Percentiles rank a stretch among this genome's conserved stretches.
phyloP scores from a whole-genome alignment of 2,797 vertebrate genomes.

The Yasuhikotakia modesta region DNA sequence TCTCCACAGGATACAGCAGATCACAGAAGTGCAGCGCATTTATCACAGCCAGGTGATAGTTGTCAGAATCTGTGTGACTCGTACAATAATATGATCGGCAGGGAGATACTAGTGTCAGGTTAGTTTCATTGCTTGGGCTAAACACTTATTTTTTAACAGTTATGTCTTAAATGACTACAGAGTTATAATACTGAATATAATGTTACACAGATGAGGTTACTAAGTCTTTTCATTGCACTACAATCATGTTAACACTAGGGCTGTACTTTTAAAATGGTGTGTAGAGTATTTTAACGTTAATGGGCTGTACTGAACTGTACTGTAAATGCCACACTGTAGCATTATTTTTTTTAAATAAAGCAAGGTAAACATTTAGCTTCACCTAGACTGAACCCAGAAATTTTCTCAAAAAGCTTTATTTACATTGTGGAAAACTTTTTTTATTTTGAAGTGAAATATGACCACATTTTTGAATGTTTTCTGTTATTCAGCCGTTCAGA shows the following conservation, averaged over 20 bases:
- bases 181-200: neutral
- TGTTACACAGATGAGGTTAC: neutral
- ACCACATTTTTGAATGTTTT: too few species aligned
- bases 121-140: neutral
- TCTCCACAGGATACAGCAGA: conserved; percentile 45
- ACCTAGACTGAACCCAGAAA: too few species aligned
- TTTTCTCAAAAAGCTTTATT: neutral
- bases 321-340: too few species aligned
- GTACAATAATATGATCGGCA: conserved; percentile 28
- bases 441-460: too few species aligned
- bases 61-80: conserved; percentile 40
- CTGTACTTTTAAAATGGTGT: too few species aligned
- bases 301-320: too few species aligned
- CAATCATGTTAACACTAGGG: neutral
- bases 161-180: neutral
- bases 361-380: too few species aligned
- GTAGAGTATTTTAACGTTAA: too few species aligned
- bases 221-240: neutral
- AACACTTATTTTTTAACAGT: neutral
- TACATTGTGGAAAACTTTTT: neutral
- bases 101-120: neutral
- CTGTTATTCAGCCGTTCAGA: too few species aligned
- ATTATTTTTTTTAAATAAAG: too few species aligned
- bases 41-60: conserved; percentile 45
- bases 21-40: conserved; percentile 45